Base-by-base conservation (phyloP, 2,797 vertebrate species). In the Danio kyathit region DNA sequence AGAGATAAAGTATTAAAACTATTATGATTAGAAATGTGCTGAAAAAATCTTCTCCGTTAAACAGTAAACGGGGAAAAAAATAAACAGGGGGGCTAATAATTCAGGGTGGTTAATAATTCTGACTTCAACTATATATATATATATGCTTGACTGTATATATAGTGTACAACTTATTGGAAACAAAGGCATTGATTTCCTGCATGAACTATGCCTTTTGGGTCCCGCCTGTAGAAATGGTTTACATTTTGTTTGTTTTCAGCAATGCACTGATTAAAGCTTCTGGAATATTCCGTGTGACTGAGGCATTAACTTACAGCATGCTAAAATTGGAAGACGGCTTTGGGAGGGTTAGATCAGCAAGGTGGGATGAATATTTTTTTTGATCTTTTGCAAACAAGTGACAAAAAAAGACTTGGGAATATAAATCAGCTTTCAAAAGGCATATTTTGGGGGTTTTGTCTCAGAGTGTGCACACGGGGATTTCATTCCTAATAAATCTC, bases 231-330 rank as follows among this genome's bases (percentile, higher is more conserved):
- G 49, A 54, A 54, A 9, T 2, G 67, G 41, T 41, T 77, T 6
- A 13, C 8, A n/a, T n/a, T 56, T 69, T 19, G 21, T 21, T 38
- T 65, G 51, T 57, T 46, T 59, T 8, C 43, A 19, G 19, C 41
- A 19, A 59, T 38, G 75, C 41, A 8, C 17, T 67, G 14, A 77
- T 66, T 41, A 66, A 66, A 66, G n/a, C 40, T 65, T 56, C 61
- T 46, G 13, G 49, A 76, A 76, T 29, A 64, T 61, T 64, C 17
- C 10, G 5, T 65, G 56, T 49, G 10, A 17, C 14, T 38, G 1
- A 67, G 43, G 21, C 21, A 19, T 48, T 66, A 48, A 49, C n/a
- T 38, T 12, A 38, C 16, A 77, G 51, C 54, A 29, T 73, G 41
- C 43, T 57, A 44, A 77, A 57, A 67, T 67, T 10, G 14, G 16